phyloP scores from a whole-genome alignment of 2,113 vertebrate species.

The Dicerorhinus sumatrensis region DNA sequence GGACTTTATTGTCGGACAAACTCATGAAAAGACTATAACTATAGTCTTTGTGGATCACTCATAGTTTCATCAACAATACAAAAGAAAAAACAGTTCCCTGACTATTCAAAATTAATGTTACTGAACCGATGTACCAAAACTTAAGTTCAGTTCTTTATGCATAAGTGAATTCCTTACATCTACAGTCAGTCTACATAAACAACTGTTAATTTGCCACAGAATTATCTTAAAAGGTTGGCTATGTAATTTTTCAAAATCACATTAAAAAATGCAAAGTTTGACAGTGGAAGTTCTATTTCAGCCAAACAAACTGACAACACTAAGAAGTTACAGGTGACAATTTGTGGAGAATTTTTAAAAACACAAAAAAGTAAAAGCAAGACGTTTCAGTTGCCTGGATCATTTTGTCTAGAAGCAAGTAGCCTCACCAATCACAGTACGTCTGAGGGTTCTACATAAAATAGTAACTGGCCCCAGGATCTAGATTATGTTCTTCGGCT shows the following conservation, averaged over 20 bases:
- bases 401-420: neutral
- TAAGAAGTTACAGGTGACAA: neutral
- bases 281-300: conserved; percentile 29
- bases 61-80: neutral
- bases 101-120: neutral
- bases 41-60: neutral
- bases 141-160: conserved; percentile 36
- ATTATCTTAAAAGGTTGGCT: neutral
- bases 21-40: conserved; percentile 1
- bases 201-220: neutral
- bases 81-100: neutral
- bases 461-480: neutral
- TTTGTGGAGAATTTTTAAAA: neutral
- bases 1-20: neutral
- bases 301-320: neutral
- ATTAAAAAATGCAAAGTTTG: conserved; percentile 37
- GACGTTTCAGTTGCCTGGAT: neutral
- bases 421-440: neutral
- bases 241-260: conserved; percentile 29
- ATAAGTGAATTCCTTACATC: neutral
- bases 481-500: neutral
- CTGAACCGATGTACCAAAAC: neutral
- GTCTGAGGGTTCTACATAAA: neutral
- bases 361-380: neutral
- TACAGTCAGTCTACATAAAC: neutral